A percentile compares a stretch with the other conserved stretches of the same genome.
These are phyloP conservation scores for Megathymus violae DNA, from an alignment of 1,140 invertebrate genomes.

Conservation along the genomic window DNA sequence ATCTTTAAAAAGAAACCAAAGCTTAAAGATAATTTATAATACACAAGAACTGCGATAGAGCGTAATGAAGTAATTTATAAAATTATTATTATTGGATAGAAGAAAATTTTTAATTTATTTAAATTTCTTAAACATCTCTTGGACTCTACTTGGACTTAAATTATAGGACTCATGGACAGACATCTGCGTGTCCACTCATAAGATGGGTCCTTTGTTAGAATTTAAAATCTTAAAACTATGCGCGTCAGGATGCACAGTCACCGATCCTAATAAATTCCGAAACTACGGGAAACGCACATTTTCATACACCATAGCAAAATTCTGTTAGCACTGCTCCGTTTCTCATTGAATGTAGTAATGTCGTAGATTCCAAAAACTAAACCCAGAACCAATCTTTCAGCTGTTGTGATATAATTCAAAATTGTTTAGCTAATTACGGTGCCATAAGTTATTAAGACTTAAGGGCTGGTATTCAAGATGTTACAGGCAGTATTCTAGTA, in stretches of 20 bases:
- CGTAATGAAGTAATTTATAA: too few species aligned
- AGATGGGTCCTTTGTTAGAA: constrained; percentile 49
- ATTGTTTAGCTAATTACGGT: constrained; percentile 46
- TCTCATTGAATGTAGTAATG: constrained; percentile 33
- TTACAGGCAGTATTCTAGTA: constrained; percentile 47
- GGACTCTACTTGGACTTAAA: constrained; percentile 40
- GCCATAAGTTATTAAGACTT: constrained; percentile 70
- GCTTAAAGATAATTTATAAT: too few species aligned
- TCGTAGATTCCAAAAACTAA: constrained; percentile 33
- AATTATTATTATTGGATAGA: too few species aligned
- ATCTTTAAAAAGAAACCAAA: too few species aligned
- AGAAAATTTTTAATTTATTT: too few species aligned
- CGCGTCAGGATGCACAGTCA: constrained; percentile 51
- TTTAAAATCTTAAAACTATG: constrained; percentile 68
- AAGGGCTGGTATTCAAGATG: constrained; percentile 78
- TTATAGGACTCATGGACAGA: constrained; percentile 39
- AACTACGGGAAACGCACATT: constrained; percentile 73
- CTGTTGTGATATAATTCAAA: constrained; percentile 38
- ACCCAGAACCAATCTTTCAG: constrained; percentile 44
- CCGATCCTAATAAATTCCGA: constrained; percentile 75
- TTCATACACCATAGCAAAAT: constrained; percentile 72
- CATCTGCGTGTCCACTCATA: constrained; percentile 58
- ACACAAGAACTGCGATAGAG: too few species aligned
- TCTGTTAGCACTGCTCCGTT: constrained; percentile 50
- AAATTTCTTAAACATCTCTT: too few species aligned